A percentile compares a stretch with the other conserved stretches of the same genome.
These are phyloP conservation scores for Limulus polyphemus DNA, from an alignment of 2,888 invertebrate genomes.

Conservation along the genomic window DNA sequence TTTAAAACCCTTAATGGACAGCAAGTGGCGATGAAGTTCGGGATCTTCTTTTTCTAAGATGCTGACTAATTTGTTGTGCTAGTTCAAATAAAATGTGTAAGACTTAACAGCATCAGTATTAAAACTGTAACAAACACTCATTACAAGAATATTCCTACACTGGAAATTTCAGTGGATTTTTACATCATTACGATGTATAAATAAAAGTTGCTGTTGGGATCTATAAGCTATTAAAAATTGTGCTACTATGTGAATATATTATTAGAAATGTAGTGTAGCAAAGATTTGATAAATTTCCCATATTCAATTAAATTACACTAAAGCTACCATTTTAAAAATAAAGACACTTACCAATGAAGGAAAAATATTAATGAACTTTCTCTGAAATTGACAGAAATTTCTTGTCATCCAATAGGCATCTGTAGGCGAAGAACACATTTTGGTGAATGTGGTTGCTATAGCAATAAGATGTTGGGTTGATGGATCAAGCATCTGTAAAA, in stretches of 20 bases:
- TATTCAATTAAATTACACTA: no score
- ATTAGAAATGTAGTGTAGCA: no score
- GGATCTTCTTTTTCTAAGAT: conserved; percentile 62
- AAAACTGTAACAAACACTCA: not conserved
- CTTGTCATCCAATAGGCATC: conserved; percentile 74
- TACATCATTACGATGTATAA: no score
- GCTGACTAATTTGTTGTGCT: conserved; percentile 23
- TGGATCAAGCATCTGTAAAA: conserved; percentile 22
- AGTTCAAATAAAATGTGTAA: not conserved
- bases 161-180: no score
- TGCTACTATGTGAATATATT: no score
- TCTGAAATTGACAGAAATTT: conserved; percentile 56
- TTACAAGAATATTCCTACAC: no score
- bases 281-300: no score
- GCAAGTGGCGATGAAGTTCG: conserved; percentile 54
- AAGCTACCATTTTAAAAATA: not conserved
- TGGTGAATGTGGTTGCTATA: conserved; percentile 54
- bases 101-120: conserved; percentile 29
- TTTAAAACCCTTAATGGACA: conserved; percentile 50
- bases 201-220: no score
- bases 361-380: conserved; percentile 45
- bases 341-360: conserved; percentile 27
- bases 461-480: conserved; percentile 37
- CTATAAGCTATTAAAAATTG: no score
- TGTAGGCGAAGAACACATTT: conserved; percentile 46